Conservation (phyloP, 2,888 invertebrate genomes). For the Gibbula magus region DNA sequence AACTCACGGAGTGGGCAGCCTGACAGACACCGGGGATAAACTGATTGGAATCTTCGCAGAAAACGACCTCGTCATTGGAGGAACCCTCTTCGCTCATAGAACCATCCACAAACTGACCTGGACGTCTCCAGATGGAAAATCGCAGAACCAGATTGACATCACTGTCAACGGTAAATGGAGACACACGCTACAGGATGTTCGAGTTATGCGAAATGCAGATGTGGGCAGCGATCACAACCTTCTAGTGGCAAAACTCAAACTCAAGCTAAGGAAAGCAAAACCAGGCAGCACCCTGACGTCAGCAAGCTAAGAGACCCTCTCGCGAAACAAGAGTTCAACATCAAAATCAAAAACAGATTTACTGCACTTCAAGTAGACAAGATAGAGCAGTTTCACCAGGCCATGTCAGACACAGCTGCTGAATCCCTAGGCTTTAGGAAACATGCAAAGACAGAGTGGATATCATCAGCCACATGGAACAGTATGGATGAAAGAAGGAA, state of each 20-base stretch:
- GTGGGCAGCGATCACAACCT: conserved; percentile 24
- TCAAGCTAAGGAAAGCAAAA: conserved; percentile 12
- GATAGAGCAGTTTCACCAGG: too few relatives aligned
- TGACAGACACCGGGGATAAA: conserved; percentile 37
- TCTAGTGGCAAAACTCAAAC: conserved; percentile 18
- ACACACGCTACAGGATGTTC: conserved; percentile 28
- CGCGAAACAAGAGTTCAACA: too few relatives aligned
- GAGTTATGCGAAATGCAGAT: conserved; percentile 28
- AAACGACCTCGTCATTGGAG: conserved; percentile 45
- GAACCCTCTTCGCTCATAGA: conserved; percentile 41
- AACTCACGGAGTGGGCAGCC: conserved; percentile 22
- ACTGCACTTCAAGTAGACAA: too few relatives aligned
- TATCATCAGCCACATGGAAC: too few relatives aligned
- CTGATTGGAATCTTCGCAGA: conserved; percentile 36
- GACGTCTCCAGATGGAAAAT: conserved; percentile 37
- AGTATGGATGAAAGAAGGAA: too few relatives aligned
- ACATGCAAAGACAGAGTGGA: too few relatives aligned
- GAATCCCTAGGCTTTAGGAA: too few relatives aligned
- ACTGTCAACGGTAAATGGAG: conserved; percentile 23
- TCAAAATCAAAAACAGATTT: too few relatives aligned
- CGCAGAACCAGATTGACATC: conserved; percentile 42
- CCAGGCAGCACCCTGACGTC: too few relatives aligned
- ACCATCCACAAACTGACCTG: conserved; percentile 41
- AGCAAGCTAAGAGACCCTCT: too few relatives aligned
- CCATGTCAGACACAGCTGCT: too few relatives aligned